Percentiles rank a stretch among this genome's conserved stretches.
These are phyloP conservation scores for Erpetoichthys calabaricus DNA, from an alignment of 2,797 vertebrate species.

Conservation along the genomic window DNA sequence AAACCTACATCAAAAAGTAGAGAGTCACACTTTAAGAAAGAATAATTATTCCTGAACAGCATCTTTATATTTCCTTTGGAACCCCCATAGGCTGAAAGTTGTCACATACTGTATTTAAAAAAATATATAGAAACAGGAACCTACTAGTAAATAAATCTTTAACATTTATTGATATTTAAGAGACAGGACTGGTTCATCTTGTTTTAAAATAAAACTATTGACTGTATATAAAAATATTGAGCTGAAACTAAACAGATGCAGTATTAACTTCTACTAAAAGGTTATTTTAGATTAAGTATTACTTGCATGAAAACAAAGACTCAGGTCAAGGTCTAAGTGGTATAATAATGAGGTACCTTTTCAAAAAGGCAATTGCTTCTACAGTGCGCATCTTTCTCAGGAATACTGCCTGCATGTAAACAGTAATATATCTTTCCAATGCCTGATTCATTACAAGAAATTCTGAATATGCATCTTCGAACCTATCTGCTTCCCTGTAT, in stretches of 20 bases:
- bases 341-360: constrained; percentile 9
- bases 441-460: constrained; percentile 16
- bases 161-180: background rate
- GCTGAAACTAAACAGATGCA: no score
- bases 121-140: no score
- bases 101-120: no score
- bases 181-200: background rate
- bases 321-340: no score
- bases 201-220: background rate
- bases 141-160: no score
- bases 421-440: constrained; percentile 14
- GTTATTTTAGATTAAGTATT: no score
- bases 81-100: no score
- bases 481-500: constrained; percentile 13
- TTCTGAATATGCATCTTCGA: constrained; percentile 18
- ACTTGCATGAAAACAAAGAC: no score
- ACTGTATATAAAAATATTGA: background rate
- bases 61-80: no score
- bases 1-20: constrained; percentile 9
- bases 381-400: constrained; percentile 13
- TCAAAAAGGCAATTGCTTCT: constrained; percentile 17
- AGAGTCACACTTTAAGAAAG: background rate
- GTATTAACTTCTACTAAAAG: no score
- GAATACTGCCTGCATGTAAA: constrained; percentile 18
- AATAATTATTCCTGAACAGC: background rate